Conservation (phyloP, 1,140 invertebrate species). For the Scaptomyza pallida region DNA sequence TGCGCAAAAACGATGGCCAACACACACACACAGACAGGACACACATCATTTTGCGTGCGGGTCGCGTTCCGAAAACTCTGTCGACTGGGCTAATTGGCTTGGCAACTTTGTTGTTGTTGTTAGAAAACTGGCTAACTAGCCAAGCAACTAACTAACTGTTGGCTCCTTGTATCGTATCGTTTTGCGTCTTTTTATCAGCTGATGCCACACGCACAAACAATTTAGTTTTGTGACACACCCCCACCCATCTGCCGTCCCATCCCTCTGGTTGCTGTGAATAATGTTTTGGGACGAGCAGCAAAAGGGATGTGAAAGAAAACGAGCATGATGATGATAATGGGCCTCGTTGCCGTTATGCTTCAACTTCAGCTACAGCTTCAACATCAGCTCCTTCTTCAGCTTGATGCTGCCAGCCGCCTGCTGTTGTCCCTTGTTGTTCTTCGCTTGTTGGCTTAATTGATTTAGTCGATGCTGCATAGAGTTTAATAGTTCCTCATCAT, state of each 20-base stretch:
- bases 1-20: constrained; percentile 39
- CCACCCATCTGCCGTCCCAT: background rate
- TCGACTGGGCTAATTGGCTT: constrained; percentile 61
- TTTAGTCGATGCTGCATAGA: constrained; percentile 69
- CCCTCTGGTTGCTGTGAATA: constrained; percentile 50
- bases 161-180: constrained; percentile 22
- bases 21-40: no score
- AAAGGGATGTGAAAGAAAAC: background rate
- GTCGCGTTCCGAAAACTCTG: constrained; percentile 50
- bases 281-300: constrained; percentile 52
- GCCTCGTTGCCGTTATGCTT: constrained; percentile 59
- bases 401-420: constrained; percentile 16
- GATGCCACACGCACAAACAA: constrained; percentile 58
- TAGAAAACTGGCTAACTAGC: constrained; percentile 29
- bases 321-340: constrained; percentile 70
- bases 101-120: constrained; percentile 39
- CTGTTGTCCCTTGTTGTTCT: constrained; percentile 38
- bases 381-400: constrained; percentile 4
- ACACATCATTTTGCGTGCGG: constrained; percentile 53
- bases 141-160: constrained; percentile 19
- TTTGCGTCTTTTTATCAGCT: constrained; percentile 51
- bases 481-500: constrained; percentile 73
- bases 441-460: constrained; percentile 74
- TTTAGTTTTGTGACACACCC: constrained; percentile 18
- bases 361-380: constrained; percentile 15